Conservation (phyloP, 2,888 invertebrate species). For the Atethmia centrago region DNA sequence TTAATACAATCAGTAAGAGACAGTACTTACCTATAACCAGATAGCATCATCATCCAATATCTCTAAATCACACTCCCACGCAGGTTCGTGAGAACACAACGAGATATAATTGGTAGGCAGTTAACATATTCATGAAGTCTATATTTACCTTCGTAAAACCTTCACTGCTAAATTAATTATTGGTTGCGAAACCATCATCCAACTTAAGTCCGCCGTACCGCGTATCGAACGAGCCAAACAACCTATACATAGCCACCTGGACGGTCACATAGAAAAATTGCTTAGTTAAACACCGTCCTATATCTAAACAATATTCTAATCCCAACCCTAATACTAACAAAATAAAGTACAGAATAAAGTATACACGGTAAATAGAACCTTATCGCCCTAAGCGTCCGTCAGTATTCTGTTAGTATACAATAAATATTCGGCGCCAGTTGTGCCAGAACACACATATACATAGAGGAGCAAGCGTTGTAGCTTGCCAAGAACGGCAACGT, state of each 20-base stretch:
- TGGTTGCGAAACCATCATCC: constrained; percentile 77
- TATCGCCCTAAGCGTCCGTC: constrained; percentile 85
- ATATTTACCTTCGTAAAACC: constrained; percentile 77
- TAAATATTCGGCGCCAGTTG: constrained; percentile 91
- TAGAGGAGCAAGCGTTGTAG: constrained; percentile 84
- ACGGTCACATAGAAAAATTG: constrained; percentile 88
- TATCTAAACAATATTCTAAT: constrained; percentile 66
- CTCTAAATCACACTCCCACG: constrained; percentile 58
- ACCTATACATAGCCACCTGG: constrained; percentile 91
- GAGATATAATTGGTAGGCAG: constrained; percentile 62
- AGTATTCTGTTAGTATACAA: constrained; percentile 90
- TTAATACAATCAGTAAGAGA: constrained; percentile 26
- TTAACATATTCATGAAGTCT: constrained; percentile 71
- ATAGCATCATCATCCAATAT: constrained; percentile 43
- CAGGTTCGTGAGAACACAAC: constrained; percentile 56
- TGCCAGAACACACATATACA: constrained; percentile 89
- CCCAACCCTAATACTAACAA: constrained; percentile 72
- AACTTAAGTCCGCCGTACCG: constrained; percentile 81
- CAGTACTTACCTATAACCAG: constrained; percentile 30
- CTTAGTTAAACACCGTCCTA: constrained; percentile 77
- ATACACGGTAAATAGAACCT: constrained; percentile 78
- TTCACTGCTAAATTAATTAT: constrained; percentile 82
- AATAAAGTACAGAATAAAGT: constrained; percentile 74
- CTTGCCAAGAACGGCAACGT: constrained; percentile 87
- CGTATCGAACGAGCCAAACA: constrained; percentile 82